A percentile compares a stretch with the other conserved stretches of the same genome.
Conservation (phyloP, 1,140 invertebrate genomes). For the Drosophila nebulosa region DNA sequence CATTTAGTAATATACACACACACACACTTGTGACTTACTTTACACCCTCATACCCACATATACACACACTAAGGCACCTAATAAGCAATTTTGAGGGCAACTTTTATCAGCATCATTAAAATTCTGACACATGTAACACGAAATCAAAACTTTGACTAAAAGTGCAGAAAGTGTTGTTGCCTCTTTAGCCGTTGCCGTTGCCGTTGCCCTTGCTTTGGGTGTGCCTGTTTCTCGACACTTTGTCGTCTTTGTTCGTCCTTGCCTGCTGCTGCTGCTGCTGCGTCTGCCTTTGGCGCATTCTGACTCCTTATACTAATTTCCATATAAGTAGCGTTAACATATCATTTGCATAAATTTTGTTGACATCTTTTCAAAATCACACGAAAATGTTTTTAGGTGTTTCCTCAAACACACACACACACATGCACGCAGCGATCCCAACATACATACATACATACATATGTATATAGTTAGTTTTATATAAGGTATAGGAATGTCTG, state of each 20-base stretch:
- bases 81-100: conserved; percentile 71
- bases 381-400: conserved; percentile 78
- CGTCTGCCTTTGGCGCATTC: conserved; percentile 67
- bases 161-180: conserved; percentile 71
- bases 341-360: conserved; percentile 80
- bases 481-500: neutral
- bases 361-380: conserved; percentile 79
- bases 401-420: conserved; percentile 31
- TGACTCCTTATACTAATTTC: conserved; percentile 80
- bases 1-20: conserved; percentile 26
- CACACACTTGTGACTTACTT: conserved; percentile 1
- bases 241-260: conserved; percentile 16
- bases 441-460: conserved; percentile 14
- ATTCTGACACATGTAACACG: conserved; percentile 79
- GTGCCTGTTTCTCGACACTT: conserved; percentile 36
- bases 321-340: conserved; percentile 80
- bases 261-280: conserved; percentile 3
- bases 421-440: conserved; percentile 32
- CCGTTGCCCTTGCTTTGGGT: conserved; percentile 21
- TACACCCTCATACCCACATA: conserved; percentile 8
- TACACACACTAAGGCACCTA: conserved; percentile 51
- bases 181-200: conserved; percentile 11
- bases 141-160: conserved; percentile 79
- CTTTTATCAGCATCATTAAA: conserved; percentile 80
- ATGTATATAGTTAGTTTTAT: conserved; percentile 11